These are phyloP conservation scores for Melangyna quadrimaculata DNA, from an alignment of 2,888 invertebrate species.

Conservation along the genomic window DNA sequence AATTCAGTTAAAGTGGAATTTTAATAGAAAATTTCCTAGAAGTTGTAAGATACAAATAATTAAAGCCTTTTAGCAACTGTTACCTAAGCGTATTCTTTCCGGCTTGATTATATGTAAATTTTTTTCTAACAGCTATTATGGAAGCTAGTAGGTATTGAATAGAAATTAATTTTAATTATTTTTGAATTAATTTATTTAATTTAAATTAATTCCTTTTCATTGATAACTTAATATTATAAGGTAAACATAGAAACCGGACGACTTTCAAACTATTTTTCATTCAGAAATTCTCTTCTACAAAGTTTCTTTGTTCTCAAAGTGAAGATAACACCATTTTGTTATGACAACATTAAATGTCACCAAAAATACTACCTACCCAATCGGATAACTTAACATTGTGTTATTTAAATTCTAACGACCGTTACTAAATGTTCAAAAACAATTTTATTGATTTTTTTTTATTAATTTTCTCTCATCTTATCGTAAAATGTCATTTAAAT, in stretches of 20 bases:
- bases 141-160: too few species aligned
- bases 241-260: background rate
- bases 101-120: too few species aligned
- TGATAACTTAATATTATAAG: too few species aligned
- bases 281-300: background rate
- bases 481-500: conserved; percentile 38
- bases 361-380: background rate
- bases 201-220: too few species aligned
- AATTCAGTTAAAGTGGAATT: too few species aligned
- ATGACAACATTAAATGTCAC: background rate
- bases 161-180: too few species aligned
- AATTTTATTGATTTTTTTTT: conserved; percentile 38
- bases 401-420: conserved; percentile 31
- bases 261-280: background rate
- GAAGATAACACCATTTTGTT: background rate
- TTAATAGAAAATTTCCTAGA: too few species aligned
- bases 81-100: too few species aligned
- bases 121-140: too few species aligned
- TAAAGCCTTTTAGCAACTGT: too few species aligned
- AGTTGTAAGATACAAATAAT: too few species aligned
- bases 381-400: background rate
- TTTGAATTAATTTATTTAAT: too few species aligned
- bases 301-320: background rate
- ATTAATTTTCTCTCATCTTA: conserved; percentile 23
- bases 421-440: conserved; percentile 22